Evolutionary conservation across 2,888 invertebrate genomes (phyloP), one percentile per base, ranked within the genome.

Genomic region (Thalpophila matura): DNA sequence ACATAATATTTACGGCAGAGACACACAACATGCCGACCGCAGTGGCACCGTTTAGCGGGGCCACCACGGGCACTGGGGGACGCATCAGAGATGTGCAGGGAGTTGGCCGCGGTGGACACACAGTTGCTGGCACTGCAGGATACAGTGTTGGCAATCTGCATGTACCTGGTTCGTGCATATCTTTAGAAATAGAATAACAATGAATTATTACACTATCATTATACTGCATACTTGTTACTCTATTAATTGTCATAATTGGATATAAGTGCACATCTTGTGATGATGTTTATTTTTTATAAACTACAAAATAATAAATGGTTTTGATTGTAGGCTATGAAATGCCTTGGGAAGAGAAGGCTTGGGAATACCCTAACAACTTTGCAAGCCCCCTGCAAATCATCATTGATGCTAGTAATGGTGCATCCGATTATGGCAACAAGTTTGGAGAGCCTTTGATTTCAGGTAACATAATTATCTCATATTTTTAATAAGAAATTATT

Each of bases 11-110:
- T 87, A 99, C 99, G 0, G 99, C 99, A 0, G 99, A 99, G 94
- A 99, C 99, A 0, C 99, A 99, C 91, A 99, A 99, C 89, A 99
- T 99, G 96, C 99, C 99, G 0, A 99, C 99, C 0, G 99, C 99
- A 0, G 99, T 99, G 9, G 99, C 99, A 0, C 99, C 99, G 0
- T 99, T 99, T 79, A 99, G 99, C 91, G 99, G 99, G 0, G 99
- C 99, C 0, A 99, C 99, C 0, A 99, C 99, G 0, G 99, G 99
- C 22, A 99, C 99, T 0, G 99, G 99, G 0, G 99, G 99, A 0
- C 96, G 99, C 38, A 97, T 99, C 58, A 95, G 99, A 64, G 99
- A 99, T 91, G 98, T 99, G 0, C 99, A 99, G 89, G 98, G 97
- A 12, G 98, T 99, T 4, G 99, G 99, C 1, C 95, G 99, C 64